Conservation (phyloP, 2,888 invertebrate genomes). For the Crioceris asparagi region DNA sequence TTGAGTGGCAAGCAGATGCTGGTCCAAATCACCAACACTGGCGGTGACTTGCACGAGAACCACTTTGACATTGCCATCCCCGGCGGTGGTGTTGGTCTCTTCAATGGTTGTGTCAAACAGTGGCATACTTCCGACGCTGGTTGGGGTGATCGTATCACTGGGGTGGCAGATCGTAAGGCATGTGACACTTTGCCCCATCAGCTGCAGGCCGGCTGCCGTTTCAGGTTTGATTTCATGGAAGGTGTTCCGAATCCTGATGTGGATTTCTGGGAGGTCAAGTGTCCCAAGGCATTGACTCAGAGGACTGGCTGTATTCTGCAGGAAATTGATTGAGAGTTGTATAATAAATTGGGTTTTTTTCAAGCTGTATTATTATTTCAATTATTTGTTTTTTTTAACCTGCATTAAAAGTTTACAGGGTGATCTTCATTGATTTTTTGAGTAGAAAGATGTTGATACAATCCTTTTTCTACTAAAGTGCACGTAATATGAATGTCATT, state of each 20-base stretch:
- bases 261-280: conserved; percentile 16
- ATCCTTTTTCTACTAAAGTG: no score
- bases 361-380: no score
- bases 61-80: conserved; percentile 10
- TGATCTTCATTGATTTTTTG: no score
- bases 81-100: conserved; percentile 9
- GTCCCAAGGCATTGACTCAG: no score
- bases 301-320: no score
- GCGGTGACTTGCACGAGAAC: conserved; percentile 3
- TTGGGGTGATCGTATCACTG: conserved; percentile 2
- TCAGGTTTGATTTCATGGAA: conserved; percentile 17
- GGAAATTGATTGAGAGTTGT: no score
- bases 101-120: no score
- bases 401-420: no score
- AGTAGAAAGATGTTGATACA: no score
- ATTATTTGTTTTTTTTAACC: no score
- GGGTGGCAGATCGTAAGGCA: background rate
- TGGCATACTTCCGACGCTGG: conserved; percentile 3
- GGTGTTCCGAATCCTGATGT: conserved; percentile 16
- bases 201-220: background rate
- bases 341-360: no score
- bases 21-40: conserved; percentile 8
- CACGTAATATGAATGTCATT: no score
- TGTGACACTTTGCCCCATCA: background rate
- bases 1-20: conserved; percentile 1